Base-by-base conservation (phyloP, 2,113 vertebrate species). In the Setophaga kirtlandii region DNA sequence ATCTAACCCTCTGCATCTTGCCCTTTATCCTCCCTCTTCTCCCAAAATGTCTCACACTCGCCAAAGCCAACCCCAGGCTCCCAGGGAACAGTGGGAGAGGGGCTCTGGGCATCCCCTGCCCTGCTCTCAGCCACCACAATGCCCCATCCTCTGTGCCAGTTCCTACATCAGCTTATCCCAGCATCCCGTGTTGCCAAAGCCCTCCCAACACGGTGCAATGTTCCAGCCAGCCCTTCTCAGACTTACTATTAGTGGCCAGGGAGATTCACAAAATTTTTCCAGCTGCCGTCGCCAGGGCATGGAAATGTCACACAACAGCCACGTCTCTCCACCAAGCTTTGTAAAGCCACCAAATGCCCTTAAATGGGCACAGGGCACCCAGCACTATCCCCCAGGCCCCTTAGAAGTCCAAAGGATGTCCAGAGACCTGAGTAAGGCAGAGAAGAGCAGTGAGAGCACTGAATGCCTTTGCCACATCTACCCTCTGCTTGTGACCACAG, bases 1-100 rank as follows among this genome's bases (percentile, higher is more conserved):
- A 95, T 95, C 90, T 93, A 97, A 87, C 89, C 93, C 96, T 73
- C 94, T 47, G 35, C 91, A 95, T 79, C 96, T 93, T 96, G 64
- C 84, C 52, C 64, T 88, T 94, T 86, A 95, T 95, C 88, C 92
- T 91, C 68, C 59, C 49, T 59, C 74, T 82, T 83, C 89, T 82
- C 80, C 78, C 46, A 47, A 69, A 91, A 87, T 5, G 63, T 41
- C 69, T 87, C 25, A 4, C 0, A 0, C 67, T 75, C 27, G 3
- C 87, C 53, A 84, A 92, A 93, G 80, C 65, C 80, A 90, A 20
- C 30, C 19, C 62, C 3, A 10, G 33, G 39, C 31, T 91, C 37
- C 25, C 33, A 3, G 0, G 21, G 41, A 44, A 23, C 25, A 47
- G 28, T 12, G 55, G 44, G 28, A 92, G 41, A 89, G 35, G 46